Conservation (phyloP, 2,797 vertebrate genomes). For the Gobionotothen gibberifrons region DNA sequence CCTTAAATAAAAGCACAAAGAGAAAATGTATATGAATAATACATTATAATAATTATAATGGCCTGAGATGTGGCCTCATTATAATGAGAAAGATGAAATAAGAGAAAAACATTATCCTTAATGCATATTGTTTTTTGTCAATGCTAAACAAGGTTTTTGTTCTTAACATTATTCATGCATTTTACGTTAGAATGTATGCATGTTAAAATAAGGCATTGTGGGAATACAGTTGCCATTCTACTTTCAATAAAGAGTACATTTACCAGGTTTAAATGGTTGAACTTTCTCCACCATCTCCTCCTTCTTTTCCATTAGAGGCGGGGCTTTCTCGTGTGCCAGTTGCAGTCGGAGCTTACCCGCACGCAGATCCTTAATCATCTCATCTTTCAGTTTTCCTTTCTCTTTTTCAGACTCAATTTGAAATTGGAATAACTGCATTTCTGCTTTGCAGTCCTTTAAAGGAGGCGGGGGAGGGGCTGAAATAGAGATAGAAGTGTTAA, state of each 20-base stretch:
- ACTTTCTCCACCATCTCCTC: no score
- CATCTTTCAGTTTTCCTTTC: constrained; percentile 13
- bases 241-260: not conserved
- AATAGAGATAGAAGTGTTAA: no score
- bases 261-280: constrained; percentile 7
- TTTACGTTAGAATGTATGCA: not conserved
- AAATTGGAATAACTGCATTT: constrained; percentile 17
- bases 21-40: no score
- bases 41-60: no score
- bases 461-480: not conserved
- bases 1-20: no score
- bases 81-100: no score
- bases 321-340: constrained; percentile 15
- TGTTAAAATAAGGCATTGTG: not conserved
- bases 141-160: no score
- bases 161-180: no score
- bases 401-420: constrained; percentile 25
- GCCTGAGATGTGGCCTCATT: no score
- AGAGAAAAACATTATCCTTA: no score
- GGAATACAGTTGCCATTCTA: not conserved
- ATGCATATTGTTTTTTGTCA: no score
- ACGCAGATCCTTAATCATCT: constrained; percentile 33
- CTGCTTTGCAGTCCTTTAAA: constrained; percentile 7
- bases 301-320: not conserved
- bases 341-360: constrained; percentile 26